phyloP scores from a whole-genome alignment of 2,888 invertebrate genomes.

The Drosophila demipolita region DNA sequence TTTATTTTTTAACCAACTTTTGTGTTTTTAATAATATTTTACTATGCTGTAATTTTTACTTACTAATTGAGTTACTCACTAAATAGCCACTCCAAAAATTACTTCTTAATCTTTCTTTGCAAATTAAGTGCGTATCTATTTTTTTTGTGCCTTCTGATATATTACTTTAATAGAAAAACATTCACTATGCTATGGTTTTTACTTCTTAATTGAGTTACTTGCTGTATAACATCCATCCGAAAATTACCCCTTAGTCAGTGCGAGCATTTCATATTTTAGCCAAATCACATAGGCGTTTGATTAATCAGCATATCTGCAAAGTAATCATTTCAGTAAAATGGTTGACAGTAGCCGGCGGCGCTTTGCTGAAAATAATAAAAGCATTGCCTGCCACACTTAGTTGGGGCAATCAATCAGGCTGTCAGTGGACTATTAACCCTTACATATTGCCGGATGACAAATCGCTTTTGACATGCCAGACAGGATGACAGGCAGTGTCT shows the following conservation, averaged over 20 bases:
- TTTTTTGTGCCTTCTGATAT: background rate
- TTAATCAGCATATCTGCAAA: constrained; percentile 21
- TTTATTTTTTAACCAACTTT: too few relatives aligned
- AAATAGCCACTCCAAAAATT: too few relatives aligned
- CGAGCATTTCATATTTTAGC: background rate
- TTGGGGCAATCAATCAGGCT: constrained; percentile 61
- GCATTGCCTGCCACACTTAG: constrained; percentile 20
- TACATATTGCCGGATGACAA: constrained; percentile 63
- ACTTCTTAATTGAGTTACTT: background rate
- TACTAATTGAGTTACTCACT: too few relatives aligned
- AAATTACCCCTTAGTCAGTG: background rate
- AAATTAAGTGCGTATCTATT: too few relatives aligned
- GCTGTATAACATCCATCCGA: background rate
- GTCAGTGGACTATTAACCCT: constrained; percentile 59
- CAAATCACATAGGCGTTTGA: constrained; percentile 5
- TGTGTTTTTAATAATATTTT: background rate
- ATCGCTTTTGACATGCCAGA: constrained; percentile 54
- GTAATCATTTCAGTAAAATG: background rate
- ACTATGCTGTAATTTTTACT: background rate
- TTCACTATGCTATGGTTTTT: background rate
- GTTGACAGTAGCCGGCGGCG: constrained; percentile 19
- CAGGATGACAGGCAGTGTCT: constrained; percentile 50
- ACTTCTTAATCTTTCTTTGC: too few relatives aligned
- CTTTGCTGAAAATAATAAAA: background rate
- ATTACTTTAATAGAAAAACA: background rate